A percentile compares a stretch with the other conserved stretches of the same genome.
Conservation (phyloP, 2,888 invertebrate species). For the Neoaliturus tenellus region DNA sequence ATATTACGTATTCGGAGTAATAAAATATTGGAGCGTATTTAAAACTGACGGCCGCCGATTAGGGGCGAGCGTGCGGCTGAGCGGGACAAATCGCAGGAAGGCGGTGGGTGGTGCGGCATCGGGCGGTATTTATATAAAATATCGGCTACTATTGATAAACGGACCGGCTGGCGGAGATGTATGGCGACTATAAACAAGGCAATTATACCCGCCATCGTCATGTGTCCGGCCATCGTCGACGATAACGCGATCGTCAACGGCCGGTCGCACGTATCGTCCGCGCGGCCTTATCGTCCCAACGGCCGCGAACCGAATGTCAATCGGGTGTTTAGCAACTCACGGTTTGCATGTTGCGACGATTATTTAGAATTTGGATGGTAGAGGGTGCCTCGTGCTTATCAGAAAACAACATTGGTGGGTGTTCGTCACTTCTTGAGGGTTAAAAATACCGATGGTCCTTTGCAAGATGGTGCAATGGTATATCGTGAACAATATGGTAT, state of each 20-base stretch:
- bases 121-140: conserved; percentile 58
- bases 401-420: no score
- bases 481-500: no score
- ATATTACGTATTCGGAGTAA: conserved; percentile 40
- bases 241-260: conserved; percentile 23
- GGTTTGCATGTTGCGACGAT: no score
- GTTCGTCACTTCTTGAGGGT: no score
- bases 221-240: not conserved
- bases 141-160: conserved; percentile 37
- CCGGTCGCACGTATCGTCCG: not conserved
- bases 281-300: not conserved
- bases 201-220: conserved; percentile 30
- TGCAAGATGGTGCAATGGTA: no score
- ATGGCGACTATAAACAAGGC: conserved; percentile 53
- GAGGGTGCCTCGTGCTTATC: no score
- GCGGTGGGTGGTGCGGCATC: conserved; percentile 61
- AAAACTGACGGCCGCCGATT: conserved; percentile 47
- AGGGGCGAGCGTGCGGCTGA: conserved; percentile 62
- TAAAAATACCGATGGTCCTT: no score
- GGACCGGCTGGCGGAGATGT: conserved; percentile 19
- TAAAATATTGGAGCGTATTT: conserved; percentile 46
- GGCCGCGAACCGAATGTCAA: not conserved
- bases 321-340: no score
- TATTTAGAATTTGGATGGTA: no score
- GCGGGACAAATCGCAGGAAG: conserved; percentile 61